Evolutionary conservation across 37 sponge, comb jelly and placozoan species (phyloP).

Genomic region (Crambe crambe): DNA sequence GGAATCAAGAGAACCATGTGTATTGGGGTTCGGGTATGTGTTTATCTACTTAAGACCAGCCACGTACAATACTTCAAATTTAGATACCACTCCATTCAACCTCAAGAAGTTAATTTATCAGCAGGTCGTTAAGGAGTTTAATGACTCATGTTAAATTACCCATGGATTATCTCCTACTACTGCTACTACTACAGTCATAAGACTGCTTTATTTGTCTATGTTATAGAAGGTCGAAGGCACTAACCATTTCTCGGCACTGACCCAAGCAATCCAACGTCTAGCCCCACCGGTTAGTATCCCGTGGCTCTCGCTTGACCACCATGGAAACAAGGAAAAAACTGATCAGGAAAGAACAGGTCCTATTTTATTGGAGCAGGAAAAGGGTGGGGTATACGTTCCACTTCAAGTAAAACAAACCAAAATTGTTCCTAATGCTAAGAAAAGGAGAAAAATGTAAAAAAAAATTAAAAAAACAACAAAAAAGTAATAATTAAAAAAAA

Average conservation of each 20-base stretch:
- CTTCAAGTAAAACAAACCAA: constrained; percentile 5
- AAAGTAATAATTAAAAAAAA: constrained; percentile 11
- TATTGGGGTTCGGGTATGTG: constrained; percentile 68
- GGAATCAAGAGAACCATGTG: constrained; percentile 63
- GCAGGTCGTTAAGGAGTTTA: too few relatives aligned
- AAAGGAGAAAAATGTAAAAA: constrained; percentile 8
- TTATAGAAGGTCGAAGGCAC: constrained; percentile 6
- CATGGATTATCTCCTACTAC: too few relatives aligned
- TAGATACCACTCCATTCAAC: too few relatives aligned
- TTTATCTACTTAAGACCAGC: too few relatives aligned
- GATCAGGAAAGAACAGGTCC: background rate
- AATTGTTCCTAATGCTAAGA: background rate
- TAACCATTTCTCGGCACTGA: constrained; percentile 33
- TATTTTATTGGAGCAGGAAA: background rate
- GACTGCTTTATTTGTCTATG: background rate
- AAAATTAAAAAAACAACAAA: background rate
- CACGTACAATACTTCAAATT: too few relatives aligned
- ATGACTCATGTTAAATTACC: too few relatives aligned
- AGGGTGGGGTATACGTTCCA: background rate
- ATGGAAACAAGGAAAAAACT: background rate
- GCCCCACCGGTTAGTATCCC: constrained; percentile 30
- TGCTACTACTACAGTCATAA: too few relatives aligned
- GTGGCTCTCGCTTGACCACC: constrained; percentile 23
- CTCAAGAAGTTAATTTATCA: too few relatives aligned
- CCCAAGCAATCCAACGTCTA: background rate